Percentiles rank a stretch among this genome's conserved stretches.
Conservation (phyloP, 2,113 vertebrate species). For the Pygoscelis antarcticus region DNA sequence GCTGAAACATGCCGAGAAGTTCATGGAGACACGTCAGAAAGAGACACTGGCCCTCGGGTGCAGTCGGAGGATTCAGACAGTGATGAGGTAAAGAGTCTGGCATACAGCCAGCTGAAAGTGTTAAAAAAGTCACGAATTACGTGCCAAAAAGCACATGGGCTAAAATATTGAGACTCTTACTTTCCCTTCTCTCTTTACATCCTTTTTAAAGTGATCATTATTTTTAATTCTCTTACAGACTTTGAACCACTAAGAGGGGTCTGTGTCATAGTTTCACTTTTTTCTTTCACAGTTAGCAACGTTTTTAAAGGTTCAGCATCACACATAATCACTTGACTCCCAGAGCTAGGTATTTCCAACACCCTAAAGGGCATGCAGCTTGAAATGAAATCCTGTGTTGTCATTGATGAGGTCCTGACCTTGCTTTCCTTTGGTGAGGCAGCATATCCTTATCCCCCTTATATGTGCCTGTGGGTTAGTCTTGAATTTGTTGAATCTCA, state of each 20-base stretch:
- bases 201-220: background rate
- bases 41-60: slow-evolving; percentile 82
- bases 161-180: background rate
- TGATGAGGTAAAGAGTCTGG: slow-evolving; percentile 81
- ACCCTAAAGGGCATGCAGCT: background rate
- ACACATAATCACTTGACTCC: background rate
- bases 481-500: background rate
- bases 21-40: slow-evolving; percentile 83
- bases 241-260: background rate
- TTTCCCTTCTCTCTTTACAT: background rate
- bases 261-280: background rate
- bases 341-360: background rate
- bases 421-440: background rate
- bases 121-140: background rate
- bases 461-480: background rate
- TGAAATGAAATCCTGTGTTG: background rate
- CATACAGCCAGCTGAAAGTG: background rate
- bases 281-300: background rate
- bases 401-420: background rate
- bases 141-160: background rate
- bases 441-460: background rate
- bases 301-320: background rate
- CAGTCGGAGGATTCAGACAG: slow-evolving; percentile 82
- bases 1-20: slow-evolving; percentile 86
- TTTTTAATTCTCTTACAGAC: background rate